Evolutionary conservation across 2,113 vertebrate species (phyloP), one percentile per base, ranked within the genome.

Genomic region (Aldabrachelys gigantea): DNA sequence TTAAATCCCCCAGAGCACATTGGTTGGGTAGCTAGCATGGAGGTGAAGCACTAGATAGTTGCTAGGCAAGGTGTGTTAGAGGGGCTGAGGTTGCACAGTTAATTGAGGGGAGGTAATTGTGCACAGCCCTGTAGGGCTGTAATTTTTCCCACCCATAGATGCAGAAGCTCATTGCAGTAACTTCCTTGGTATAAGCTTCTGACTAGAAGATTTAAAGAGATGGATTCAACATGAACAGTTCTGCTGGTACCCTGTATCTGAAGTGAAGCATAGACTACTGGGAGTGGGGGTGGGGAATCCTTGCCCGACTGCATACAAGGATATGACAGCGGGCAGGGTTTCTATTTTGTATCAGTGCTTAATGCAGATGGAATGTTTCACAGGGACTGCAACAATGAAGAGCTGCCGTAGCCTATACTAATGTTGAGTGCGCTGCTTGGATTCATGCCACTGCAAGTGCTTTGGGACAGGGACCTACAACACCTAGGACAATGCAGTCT

Each of bases 351-450:
- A 49, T 10, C 62, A 62, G 16, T 53, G 11, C 38, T 92, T 35
- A 0, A 0, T n/a, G 25, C 78, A 86, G 87, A 44, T 49, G 27
- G 82, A 87, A 72, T 1, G 0, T 76, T 76, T n/a, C 56, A 8
- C 29, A 7, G 7, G 9, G 1, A 1, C 3, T 3, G 19, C 49
- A 59, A 56, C 41, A 54, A 16, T 8, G 22, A 91, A 56, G 24
- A 87, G 59, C 10, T 4, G 59, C 8, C 38, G 1, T 0, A 1
- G 3, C 76, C 80, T 7, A 31, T 54, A 21, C 79, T 78, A 82
- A 49, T 11, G 2, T 9, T 52, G 72, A 19, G 80, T 92, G 83
- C 65, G 78, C 57, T 89, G 16, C 12, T 13, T 91, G 13, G 44
- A 29, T 4, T 91, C 3, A 9, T 3, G 47, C 4, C 59, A 31